Base-by-base conservation (phyloP, 2,797 vertebrate genomes). In the Enteromius mattozi region DNA sequence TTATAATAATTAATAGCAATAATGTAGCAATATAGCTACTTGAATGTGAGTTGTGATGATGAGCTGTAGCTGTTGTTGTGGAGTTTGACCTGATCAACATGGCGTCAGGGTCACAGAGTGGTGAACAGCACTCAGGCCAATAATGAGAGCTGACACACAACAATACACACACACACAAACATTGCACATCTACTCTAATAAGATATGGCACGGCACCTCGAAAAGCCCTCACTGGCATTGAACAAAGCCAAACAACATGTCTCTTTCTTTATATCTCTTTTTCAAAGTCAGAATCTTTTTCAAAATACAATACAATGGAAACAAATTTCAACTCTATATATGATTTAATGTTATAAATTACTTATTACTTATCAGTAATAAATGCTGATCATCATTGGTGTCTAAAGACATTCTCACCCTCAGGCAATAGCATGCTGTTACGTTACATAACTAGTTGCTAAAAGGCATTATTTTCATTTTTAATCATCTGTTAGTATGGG, bases 121-220 rank as follows among this genome's bases (percentile, higher is more conserved):
- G 94, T 94, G 94, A 95, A 91, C 95, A 95, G 85, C 88, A 92
- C 88, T 78, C 83, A 88, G 92, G 87, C 92, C 92, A 88, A 92
- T 96, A 96, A 98, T 96, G 91, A 88, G 90, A 91, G 89, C 72
- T 94, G 96, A 97, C 96, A 49, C 65, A 49, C 70, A 66, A 78
- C 40, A 51, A 65, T 81, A 68, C 65, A 78, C 80, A 80, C 77
- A 77, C 80, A 82, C 80, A 80, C 65, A 85, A 51, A 79, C 47
- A 51, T 70, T 37, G 70, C 70, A 63, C 78, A 81, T 84, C 83
- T 71, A 47, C 72, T 65, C 71, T 87, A 76, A 78, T 61, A 84
- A 66, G 79, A 51, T 49, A 51, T 72, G 63, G 68, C 75, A 65
- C 17, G 3, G 70, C 17, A 78, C 69, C 68, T 87, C 66, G 35